These are phyloP conservation scores for Drosophila orena DNA, from an alignment of 1,140 invertebrate genomes.

Conservation along the genomic window DNA sequence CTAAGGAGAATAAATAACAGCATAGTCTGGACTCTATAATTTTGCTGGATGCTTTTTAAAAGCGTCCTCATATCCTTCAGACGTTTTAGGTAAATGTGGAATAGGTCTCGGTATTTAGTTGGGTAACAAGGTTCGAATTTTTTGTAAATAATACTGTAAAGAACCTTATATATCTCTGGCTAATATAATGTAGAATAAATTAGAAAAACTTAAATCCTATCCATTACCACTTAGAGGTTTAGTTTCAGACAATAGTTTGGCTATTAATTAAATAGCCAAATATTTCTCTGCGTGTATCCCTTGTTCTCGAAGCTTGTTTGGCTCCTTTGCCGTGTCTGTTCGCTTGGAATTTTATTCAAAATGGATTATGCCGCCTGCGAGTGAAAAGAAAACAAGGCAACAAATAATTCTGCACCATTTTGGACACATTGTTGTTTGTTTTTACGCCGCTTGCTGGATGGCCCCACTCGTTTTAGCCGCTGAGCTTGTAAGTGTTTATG, in stretches of 20 bases:
- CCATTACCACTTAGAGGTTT: no score
- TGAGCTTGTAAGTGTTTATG: slow-evolving; percentile 73
- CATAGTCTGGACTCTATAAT: neutral
- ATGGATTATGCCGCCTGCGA: slow-evolving; percentile 72
- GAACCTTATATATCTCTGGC: no score
- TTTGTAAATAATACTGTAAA: no score
- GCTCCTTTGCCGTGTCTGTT: slow-evolving; percentile 71
- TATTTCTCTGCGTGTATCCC: neutral
- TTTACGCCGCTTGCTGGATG: slow-evolving; percentile 11
- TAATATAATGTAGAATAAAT: no score
- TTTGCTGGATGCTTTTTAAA: neutral
- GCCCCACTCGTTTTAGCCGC: slow-evolving; percentile 23
- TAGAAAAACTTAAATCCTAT: no score
- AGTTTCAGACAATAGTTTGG: no score
- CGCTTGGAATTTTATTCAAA: slow-evolving; percentile 83
- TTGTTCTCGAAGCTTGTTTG: slow-evolving; percentile 1
- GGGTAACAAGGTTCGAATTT: no score
- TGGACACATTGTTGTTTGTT: slow-evolving; percentile 30
- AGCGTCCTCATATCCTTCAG: no score
- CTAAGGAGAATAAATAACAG: neutral
- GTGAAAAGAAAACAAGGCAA: slow-evolving; percentile 38
- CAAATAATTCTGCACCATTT: slow-evolving; percentile 51
- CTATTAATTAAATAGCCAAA: no score
- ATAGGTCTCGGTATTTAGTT: no score
- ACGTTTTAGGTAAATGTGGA: no score